These are phyloP conservation scores for Prochilodus magdalenae DNA, from an alignment of 2,113 vertebrate species.

Conservation along the genomic window DNA sequence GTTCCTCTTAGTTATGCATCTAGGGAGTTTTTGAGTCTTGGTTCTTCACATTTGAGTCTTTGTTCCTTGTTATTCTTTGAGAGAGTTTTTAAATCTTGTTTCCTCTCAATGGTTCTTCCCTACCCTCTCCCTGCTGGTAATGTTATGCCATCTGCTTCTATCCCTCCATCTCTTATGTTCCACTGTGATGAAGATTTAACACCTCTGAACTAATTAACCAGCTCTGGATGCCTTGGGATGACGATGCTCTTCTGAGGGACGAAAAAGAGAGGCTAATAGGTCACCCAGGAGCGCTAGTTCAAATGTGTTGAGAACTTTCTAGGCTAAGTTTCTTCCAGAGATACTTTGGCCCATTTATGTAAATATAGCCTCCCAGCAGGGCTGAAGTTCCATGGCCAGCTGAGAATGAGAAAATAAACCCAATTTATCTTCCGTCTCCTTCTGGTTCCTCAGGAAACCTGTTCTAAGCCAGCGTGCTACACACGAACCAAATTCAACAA, in stretches of 20 bases:
- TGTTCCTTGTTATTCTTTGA: too few species aligned
- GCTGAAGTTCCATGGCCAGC: not conserved
- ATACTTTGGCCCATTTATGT: constrained; percentile 1
- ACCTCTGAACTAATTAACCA: too few species aligned
- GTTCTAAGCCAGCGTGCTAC: not conserved
- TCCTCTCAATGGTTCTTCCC: too few species aligned
- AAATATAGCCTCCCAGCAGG: not conserved
- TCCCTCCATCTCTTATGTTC: too few species aligned
- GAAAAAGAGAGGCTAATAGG: not conserved
- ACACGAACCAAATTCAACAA: not conserved
- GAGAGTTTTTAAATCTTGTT: too few species aligned
- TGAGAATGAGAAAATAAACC: constrained; percentile 15
- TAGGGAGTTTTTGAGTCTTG: too few species aligned
- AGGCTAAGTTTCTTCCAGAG: not conserved
- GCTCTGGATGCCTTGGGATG: not conserved
- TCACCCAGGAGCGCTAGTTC: constrained; percentile 40
- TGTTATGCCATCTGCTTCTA: too few species aligned
- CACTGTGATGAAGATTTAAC: too few species aligned
- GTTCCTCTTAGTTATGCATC: too few species aligned
- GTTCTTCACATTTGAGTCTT: too few species aligned
- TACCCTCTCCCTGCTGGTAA: too few species aligned
- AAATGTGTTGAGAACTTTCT: not conserved
- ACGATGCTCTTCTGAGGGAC: not conserved
- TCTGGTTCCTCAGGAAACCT: constrained; percentile 18
- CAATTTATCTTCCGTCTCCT: constrained; percentile 14